Base-by-base conservation (phyloP, 2,797 vertebrate genomes). In the Manis crassicaudata region DNA sequence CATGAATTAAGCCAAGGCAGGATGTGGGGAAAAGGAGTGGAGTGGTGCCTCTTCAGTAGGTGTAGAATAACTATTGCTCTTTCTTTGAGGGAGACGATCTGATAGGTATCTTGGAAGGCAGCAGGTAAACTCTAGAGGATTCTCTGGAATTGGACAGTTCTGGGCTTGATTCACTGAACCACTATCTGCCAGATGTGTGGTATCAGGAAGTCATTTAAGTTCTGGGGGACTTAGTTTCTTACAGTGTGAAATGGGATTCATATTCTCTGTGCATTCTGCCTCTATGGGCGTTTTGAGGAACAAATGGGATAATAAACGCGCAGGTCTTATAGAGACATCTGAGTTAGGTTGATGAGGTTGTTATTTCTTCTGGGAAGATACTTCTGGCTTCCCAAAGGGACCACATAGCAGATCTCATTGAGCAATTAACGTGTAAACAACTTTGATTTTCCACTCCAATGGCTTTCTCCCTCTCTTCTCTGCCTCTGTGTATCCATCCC, bases 351-450 rank as follows among this genome's bases (percentile, higher is more conserved):
- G 87, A 84, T n/a, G 86, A 94, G 68, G 54, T 40, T 75, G 68
- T 35, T 88, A 95, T 94, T 88, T 96, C 92, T 96, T 90, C 67
- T 73, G 75, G 68, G 92, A 93, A 96, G 92, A 90, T 40, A 80
- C 27, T 88, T 84, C 58, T 56, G 17, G 8, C 23, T 88, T 95
- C 68, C 90, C 63, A 83, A 94, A 89, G 80, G 79, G 79, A 86
- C 40, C 18, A 23, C 32, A 27, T 12, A 72, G 72, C 50, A 76
- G 81, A 92, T 75, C 73, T 95, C 63, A 62, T 12, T 14, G 60
- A 91, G 85, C 67, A 92, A 94, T 91, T 92, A 90, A 76, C 6
- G 9, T 87, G 88, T 83, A 93, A 97, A 96, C 67, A 68, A 87
- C 56, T 93, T 94, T 90, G 92, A 95, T 94, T 95, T 97, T 93